phyloP scores from a whole-genome alignment of 1,140 invertebrate genomes.

The Calephelis nemesis region DNA sequence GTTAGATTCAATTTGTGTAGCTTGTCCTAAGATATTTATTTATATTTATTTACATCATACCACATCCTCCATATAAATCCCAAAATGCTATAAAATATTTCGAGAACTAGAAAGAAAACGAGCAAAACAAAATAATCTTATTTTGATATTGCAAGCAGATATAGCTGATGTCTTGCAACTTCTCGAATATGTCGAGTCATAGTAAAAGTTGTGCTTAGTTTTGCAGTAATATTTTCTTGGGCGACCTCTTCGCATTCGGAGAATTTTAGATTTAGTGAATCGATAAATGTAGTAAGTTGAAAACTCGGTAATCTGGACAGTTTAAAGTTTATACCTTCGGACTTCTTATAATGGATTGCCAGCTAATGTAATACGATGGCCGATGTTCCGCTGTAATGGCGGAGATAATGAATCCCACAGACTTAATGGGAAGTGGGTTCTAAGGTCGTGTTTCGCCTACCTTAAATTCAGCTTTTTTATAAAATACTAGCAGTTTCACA shows the following conservation, averaged over 20 bases:
- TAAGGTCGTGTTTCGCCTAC: too few species aligned
- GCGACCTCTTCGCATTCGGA: constrained; percentile 31
- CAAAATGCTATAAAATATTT: constrained; percentile 15
- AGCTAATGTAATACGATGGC: background rate
- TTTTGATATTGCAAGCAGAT: constrained; percentile 56
- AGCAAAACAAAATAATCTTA: constrained; percentile 51
- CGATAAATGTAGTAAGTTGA: constrained; percentile 21
- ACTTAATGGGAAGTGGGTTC: too few species aligned
- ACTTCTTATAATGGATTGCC: constrained; percentile 6
- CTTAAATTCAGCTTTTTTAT: too few species aligned
- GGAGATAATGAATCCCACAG: too few species aligned
- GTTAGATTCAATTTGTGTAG: too few species aligned
- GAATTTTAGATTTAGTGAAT: constrained; percentile 34
- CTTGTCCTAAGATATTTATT: too few species aligned
- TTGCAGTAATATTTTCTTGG: constrained; percentile 51
- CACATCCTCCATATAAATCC: constrained; percentile 13
- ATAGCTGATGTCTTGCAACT: constrained; percentile 42
- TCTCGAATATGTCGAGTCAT: constrained; percentile 49
- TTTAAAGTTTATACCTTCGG: constrained; percentile 4
- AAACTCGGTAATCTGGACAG: background rate
- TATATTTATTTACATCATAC: too few species aligned
- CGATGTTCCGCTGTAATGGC: too few species aligned
- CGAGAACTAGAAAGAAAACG: constrained; percentile 31
- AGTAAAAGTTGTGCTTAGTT: constrained; percentile 54
- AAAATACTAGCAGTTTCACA: too few species aligned